phyloP scores from a whole-genome alignment of 2,797 vertebrate species.

The Otolemur crassicaudatus region DNA sequence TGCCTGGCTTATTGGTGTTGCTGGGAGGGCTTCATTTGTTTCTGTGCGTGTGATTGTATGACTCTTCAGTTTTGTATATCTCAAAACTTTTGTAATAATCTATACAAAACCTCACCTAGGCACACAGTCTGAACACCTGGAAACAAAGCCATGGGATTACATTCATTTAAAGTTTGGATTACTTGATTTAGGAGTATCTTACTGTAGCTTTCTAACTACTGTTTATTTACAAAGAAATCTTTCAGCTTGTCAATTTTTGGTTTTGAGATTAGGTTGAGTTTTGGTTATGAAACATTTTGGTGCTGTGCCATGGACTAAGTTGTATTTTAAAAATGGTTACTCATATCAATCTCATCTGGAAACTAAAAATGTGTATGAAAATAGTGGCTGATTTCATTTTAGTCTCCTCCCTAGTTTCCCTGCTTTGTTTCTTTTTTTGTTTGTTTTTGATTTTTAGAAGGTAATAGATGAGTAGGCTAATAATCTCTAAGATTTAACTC shows the following conservation, averaged over 20 bases:
- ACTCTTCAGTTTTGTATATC: no score
- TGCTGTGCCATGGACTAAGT: neutral
- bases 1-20: no score
- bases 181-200: conserved; percentile 15
- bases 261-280: conserved; percentile 32
- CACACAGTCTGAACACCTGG: neutral
- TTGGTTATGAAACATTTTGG: conserved; percentile 16
- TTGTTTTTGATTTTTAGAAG: neutral
- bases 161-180: neutral
- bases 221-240: neutral
- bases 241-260: neutral
- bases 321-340: conserved; percentile 32
- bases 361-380: conserved; percentile 14
- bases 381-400: neutral
- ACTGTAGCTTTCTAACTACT: neutral
- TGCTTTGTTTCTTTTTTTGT: neutral
- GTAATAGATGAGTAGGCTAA: neutral
- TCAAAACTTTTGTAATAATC: no score
- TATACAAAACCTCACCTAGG: neutral
- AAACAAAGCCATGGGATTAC: neutral
- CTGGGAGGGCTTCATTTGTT: no score
- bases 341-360: neutral
- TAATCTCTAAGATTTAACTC: neutral
- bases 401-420: neutral
- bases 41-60: no score